A percentile compares a stretch with the other conserved stretches of the same genome.
These are phyloP conservation scores for Trypoxylus dichotomus DNA, from an alignment of 1,140 invertebrate genomes.

Conservation along the genomic window DNA sequence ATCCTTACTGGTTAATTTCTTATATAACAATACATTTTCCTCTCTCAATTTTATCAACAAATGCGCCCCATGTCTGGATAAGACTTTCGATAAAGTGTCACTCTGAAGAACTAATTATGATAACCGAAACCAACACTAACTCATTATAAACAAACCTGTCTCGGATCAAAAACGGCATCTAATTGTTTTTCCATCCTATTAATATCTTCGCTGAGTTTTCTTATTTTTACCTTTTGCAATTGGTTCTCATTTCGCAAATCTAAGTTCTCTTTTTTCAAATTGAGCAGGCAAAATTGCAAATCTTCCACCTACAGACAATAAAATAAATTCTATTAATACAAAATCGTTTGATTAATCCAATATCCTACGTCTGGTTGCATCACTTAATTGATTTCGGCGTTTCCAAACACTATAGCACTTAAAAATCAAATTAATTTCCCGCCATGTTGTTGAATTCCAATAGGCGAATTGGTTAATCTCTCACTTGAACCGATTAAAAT, in stretches of 20 bases:
- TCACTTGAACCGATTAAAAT: no score
- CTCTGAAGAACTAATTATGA: background rate
- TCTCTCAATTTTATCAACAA: slow-evolving; percentile 31
- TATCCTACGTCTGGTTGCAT: background rate
- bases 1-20: slow-evolving; percentile 28
- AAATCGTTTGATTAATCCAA: no score
- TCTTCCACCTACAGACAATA: slow-evolving; percentile 1
- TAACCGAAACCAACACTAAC: background rate
- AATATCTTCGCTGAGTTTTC: slow-evolving; percentile 31
- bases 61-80: slow-evolving; percentile 32
- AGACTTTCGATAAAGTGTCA: slow-evolving; percentile 21
- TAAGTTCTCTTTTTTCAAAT: slow-evolving; percentile 30
- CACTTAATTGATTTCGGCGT: background rate
- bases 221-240: slow-evolving; percentile 32
- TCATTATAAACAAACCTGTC: background rate
- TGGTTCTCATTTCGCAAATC: slow-evolving; percentile 24
- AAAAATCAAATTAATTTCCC: slow-evolving; percentile 27
- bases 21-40: slow-evolving; percentile 26
- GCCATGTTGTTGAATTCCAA: slow-evolving; percentile 20
- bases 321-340: no score
- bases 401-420: background rate
- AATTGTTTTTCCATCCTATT: slow-evolving; percentile 28
- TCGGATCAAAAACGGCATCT: slow-evolving; percentile 28
- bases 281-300: slow-evolving; percentile 11
- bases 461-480: background rate